Evolutionary conservation across 2,113 vertebrate genomes (phyloP), one percentile per base, ranked within the genome.

Genomic region (Cyprinodon brontotheroides): DNA sequence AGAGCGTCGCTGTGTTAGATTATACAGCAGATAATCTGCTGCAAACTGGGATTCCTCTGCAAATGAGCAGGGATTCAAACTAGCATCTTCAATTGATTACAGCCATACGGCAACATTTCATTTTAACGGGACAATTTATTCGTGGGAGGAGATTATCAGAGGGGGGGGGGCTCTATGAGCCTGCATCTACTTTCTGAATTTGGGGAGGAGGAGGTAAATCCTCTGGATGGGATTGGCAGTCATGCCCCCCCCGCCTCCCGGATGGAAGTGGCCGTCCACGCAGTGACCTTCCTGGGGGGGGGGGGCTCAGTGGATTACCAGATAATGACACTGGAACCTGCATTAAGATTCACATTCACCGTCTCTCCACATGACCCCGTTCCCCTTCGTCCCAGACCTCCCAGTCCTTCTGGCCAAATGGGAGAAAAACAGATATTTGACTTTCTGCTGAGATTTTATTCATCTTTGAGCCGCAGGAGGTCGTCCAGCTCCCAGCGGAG

Each of bases 51-150:
- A 92, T 93, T 91, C 83, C 48, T 64, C 29, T 93, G 88, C 91
- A 93, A 93, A 93, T 93, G 90, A 90, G 77, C 3, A 66, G 82
- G 86, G 75, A 91, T 92, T 91, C 89, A 92, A 91, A 92, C 90
- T 89, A 90, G 87, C 79, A 57, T 92, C 93, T 93, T 93, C 88
- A 93, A 90, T 93, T 93, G 91, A 93, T 92, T 90, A 92, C 91
- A 89, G 77, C 85, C 87, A 91, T 90, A 93, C 84, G 82, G 83
- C 88, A 86, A 91, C 88, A 89, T 93, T 90, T 93, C 85, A 92
- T 91, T 93, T 92, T 91, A 93, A 93, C 90, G 77, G 84, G 90
- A 88, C 88, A 82, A 89, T 92, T 91, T 93, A 91, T 93, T 92
- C 90, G 82, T 79, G 87, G 84, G 80, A 85, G 73, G 82, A 86